Conservation (phyloP, 2,797 vertebrate species). For the Myotis myotis region DNA sequence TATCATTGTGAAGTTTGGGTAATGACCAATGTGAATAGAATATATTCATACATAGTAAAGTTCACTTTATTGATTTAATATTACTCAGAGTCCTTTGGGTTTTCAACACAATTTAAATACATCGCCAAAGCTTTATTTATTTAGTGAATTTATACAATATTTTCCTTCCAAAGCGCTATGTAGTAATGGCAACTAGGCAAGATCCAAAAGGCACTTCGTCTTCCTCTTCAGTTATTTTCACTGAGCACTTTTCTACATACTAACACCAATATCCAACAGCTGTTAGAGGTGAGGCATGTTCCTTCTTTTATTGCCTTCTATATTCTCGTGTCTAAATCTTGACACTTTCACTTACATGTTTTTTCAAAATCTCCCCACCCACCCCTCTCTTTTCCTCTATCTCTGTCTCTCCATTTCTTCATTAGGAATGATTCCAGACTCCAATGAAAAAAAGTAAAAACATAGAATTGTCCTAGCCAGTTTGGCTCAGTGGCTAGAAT, state of each 20-base stretch:
- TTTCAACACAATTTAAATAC: slow-evolving; percentile 70
- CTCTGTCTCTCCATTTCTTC: background rate
- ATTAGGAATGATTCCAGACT: background rate
- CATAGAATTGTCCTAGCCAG: background rate
- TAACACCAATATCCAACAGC: background rate
- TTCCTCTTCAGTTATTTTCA: slow-evolving; percentile 10
- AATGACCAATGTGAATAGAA: slow-evolving; percentile 68
- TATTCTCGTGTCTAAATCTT: background rate
- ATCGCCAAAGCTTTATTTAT: slow-evolving; percentile 64
- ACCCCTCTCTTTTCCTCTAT: background rate
- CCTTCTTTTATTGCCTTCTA: background rate
- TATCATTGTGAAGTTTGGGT: slow-evolving; percentile 74
- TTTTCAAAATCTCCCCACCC: background rate
- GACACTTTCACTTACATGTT: background rate
- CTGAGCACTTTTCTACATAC: background rate
- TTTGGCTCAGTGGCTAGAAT: too few species aligned
- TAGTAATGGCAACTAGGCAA: slow-evolving; percentile 38
- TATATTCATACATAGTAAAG: slow-evolving; percentile 68
- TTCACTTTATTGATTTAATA: slow-evolving; percentile 75
- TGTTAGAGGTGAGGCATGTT: background rate
- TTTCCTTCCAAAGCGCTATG: slow-evolving; percentile 48
- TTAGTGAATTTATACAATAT: slow-evolving; percentile 51
- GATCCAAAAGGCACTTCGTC: slow-evolving; percentile 32
- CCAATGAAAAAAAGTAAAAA: background rate
- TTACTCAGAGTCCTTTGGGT: slow-evolving; percentile 50